Base-by-base conservation (phyloP, 2,888 invertebrate genomes). In the Drosophila borborema region DNA sequence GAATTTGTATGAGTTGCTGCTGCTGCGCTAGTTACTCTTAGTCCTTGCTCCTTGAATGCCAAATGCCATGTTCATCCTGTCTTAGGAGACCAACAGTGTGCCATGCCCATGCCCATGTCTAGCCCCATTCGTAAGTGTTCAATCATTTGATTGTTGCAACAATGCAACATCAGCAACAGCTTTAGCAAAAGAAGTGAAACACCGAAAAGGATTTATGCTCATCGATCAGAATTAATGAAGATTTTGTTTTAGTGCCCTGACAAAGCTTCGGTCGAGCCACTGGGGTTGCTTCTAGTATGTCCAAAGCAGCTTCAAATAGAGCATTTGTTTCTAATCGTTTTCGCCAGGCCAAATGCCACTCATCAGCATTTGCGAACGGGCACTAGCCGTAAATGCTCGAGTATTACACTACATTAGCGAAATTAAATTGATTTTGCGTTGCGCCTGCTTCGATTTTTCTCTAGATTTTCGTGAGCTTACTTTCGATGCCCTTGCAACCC, bases 221-320 rank as follows among this genome's bases (percentile, higher is more conserved):
- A 93, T 93, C 93, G 93, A 93, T 93, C 93, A 93, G 93, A 91
- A 93, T 93, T 93, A 93, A 93, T 93, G 92, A 93, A 92, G 91
- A 92, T 91, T 91, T 91, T 88, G 82, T 87, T 81, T 89, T 74
- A 77, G 68, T 64, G 49, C 31, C 43, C 65, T 28, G 64, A 70
- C 63, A 77, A 73, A 77, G 77, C 81, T 69, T 62, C 65, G 40
- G 61, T 38, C 23, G 54, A 18, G 38, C 12, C 23, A 28, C 7
- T 31, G 51, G 36, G 68, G 65, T 31, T 14, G 63, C 16, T 40
- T 38, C 20, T 20, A 20, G 38, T 7, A 6, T 54, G 41, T 67
- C 51, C 65, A 63, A 81, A 81, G 73, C 73, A 78, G 78, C 69
- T 75, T 75, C 75, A 66, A 83, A 84, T 84, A 54, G 73, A 87